Conservation (phyloP, 2,797 vertebrate genomes). For the Bradypodion pumilum region DNA sequence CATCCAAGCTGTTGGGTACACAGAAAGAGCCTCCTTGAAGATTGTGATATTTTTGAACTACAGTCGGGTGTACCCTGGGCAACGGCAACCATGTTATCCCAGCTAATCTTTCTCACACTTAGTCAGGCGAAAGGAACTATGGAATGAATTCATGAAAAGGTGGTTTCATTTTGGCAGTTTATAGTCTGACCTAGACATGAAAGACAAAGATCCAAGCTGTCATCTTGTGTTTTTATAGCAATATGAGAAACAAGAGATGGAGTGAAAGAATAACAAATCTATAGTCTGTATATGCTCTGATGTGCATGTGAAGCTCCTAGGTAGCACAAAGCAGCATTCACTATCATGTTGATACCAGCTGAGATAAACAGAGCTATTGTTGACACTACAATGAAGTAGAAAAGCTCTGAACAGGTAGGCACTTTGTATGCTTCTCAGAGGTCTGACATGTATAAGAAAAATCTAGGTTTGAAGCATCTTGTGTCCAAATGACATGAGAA, state of each 20-base stretch:
- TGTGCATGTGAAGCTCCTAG: neutral
- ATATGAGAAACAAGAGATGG: neutral
- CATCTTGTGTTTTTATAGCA: neutral
- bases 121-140: too few relatives aligned
- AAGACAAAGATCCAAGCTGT: too few relatives aligned
- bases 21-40: too few relatives aligned
- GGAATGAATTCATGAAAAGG: too few relatives aligned
- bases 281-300: neutral
- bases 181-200: too few relatives aligned
- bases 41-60: too few relatives aligned
- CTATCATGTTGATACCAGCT: neutral
- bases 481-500: slow-evolving; percentile 52
- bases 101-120: too few relatives aligned
- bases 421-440: neutral
- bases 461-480: slow-evolving; percentile 23
- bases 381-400: neutral
- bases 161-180: too few relatives aligned
- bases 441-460: neutral
- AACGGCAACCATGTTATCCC: too few relatives aligned
- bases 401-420: neutral
- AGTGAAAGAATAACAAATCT: neutral
- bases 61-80: too few relatives aligned
- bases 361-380: neutral
- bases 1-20: too few relatives aligned
- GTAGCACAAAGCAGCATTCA: neutral